Base-by-base conservation (phyloP, 2,888 invertebrate genomes). In the Pyrocoelia pectoralis region DNA sequence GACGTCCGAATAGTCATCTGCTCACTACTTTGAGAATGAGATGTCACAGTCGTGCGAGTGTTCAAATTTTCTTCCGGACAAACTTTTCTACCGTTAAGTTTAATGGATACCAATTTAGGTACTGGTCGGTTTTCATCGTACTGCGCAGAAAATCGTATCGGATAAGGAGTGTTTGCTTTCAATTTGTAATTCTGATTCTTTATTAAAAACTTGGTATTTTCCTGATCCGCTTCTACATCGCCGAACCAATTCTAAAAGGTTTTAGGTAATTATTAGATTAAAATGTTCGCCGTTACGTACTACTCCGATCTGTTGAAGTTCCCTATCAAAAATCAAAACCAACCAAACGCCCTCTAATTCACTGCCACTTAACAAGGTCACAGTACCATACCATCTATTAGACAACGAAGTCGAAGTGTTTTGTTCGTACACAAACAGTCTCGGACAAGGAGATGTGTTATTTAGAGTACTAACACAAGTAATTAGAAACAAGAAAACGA, bases 331-430 rank as follows among this genome's bases (percentile, higher is more conserved):
- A 33, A 84, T 83, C 0, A 87, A 77, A 53, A 85, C 84, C 8
- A 87, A 76, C 82, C 85, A 84, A 24, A 56, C 29, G 0, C 73
- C 73, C 5, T 3, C 85, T 2, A 88, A 79, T 0, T 84, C 86
- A 67, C 84, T 84, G 58, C 86, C 86, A 0, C 74, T 74, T 13
- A 83, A 83, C 1, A 88, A 73, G 64, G 84, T 84, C 10, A 87
- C 81, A 1, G 83, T 83, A 0, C 87, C 89, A 71, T 87, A 87
- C 87, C 88, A 88, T 24, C 85, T 75, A 29, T 86, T 87, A 0
- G 82, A 80, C 71, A 87, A 87, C 0, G 83, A 78, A n/a, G n/a
- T n/a, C n/a, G n/a, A n/a, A 0, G 83, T 82, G 0, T 83, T 80
- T 0, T 83, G 81, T 66, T 79, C 79, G 75, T 88, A 88, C 55